These are phyloP conservation scores for Paramormyrops kingsleyae DNA, from an alignment of 2,113 vertebrate genomes.

Conservation along the genomic window DNA sequence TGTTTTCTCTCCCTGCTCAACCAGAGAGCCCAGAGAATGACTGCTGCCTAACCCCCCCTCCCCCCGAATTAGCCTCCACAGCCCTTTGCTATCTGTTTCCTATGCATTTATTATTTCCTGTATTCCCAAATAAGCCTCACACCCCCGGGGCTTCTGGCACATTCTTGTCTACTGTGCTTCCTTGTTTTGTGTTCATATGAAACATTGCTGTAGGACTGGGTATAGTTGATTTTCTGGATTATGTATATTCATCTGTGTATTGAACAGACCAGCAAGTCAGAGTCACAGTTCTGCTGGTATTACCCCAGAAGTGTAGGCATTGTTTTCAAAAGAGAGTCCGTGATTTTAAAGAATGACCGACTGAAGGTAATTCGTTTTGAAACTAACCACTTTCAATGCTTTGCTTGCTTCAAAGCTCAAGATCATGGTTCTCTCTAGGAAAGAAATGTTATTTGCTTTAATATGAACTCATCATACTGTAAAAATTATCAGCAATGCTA, in stretches of 20 bases:
- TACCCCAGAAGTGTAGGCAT: too few relatives aligned
- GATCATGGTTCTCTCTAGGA: too few relatives aligned
- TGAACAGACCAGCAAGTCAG: background rate
- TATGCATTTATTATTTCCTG: background rate
- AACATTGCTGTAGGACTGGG: background rate
- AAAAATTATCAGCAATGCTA: background rate
- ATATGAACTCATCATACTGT: background rate
- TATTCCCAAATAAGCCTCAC: background rate
- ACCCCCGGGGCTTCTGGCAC: background rate
- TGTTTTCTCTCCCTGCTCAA: background rate
- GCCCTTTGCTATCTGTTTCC: background rate
- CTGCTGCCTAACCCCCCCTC: too few relatives aligned
- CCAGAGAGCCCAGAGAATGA: background rate
- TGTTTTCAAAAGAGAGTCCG: background rate
- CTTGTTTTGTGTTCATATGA: background rate
- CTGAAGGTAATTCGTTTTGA: background rate
- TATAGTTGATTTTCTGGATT: background rate
- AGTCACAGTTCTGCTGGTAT: background rate
- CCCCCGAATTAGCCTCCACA: background rate
- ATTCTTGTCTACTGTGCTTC: background rate
- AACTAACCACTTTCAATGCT: background rate
- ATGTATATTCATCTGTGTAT: too few relatives aligned
- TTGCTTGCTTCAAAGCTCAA: background rate
- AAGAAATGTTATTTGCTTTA: background rate
- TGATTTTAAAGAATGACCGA: background rate